Base-by-base conservation (phyloP, 2,888 invertebrate genomes). In the Leptopterna dolabrata region DNA sequence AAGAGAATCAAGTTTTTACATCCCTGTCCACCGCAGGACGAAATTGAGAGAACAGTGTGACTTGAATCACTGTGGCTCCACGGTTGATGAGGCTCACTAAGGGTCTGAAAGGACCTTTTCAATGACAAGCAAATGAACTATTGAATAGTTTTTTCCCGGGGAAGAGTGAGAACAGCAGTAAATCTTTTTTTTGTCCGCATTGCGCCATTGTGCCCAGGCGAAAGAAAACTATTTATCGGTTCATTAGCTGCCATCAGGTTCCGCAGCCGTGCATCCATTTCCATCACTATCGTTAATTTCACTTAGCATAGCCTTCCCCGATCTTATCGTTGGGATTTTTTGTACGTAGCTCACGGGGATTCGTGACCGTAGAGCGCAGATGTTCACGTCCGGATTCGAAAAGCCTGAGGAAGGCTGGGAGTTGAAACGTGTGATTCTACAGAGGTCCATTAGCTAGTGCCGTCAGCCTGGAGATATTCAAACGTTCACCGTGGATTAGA, bases 281-380 rank as follows among this genome's bases (percentile, higher is more conserved):
- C 78, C 78, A 45, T 45, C 41, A 47, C 78, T 45, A 78, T 78
- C 78, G 78, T 78, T 45, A 78, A 78, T 78, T 78, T 78, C 78
- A 78, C 78, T 78, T 78, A 78, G 78, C 45, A 27, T 45, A 78
- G 41, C n/a, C 13, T n/a, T n/a, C n/a, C 43, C 24, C 27, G 78
- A 43, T 45, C 45, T 78, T 36, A 78, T 78, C 78, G 41, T 6
- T 45, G 4, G 7, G 13, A 7, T 43, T 43, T 36, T 76, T 76
- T 36, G n/a, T 76, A 36, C 24, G 45, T 78, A 45, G 43, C 78
- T 45, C 45, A 78, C 41, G 45, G 78, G 45, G 45, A 45, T 78
- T 43, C 41, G 78, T 78, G 78, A 78, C 27, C 27, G 19, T 24
- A n/a, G 45, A 24, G 43, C 41, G 24, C 78, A 78, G 78, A 78